Conservation (phyloP, 2,113 vertebrate genomes). For the Thinocorus orbignyianus region DNA sequence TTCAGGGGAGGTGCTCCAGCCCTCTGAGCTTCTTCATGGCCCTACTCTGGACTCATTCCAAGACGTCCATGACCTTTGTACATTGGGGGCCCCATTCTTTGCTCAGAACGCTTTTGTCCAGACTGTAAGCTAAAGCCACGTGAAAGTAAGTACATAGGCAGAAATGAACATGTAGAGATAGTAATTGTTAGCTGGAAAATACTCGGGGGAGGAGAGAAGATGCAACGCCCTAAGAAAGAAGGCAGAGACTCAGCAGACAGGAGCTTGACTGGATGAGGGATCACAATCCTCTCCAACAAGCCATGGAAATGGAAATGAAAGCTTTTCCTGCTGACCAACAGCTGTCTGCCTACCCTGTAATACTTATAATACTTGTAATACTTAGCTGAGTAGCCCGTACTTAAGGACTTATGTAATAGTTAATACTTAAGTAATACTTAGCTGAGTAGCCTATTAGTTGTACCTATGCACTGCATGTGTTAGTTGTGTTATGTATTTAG, state of each 20-base stretch:
- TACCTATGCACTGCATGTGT: not conserved
- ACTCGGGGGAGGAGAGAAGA: not conserved
- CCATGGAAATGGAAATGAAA: not conserved
- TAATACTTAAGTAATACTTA: not conserved
- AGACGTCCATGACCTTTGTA: not conserved
- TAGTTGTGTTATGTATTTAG: not conserved
- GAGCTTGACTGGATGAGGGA: rapidly evolving
- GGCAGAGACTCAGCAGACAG: not conserved
- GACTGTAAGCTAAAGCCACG: rapidly evolving
- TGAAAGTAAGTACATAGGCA: not conserved
- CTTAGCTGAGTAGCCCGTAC: not conserved
- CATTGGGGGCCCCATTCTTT: not conserved
- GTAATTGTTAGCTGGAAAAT: not conserved
- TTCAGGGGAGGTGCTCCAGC: not conserved
- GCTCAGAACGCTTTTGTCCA: not conserved
- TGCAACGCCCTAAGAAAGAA: not conserved
- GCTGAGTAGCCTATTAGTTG: not conserved
- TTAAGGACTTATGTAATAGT: not conserved
- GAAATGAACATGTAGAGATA: not conserved
- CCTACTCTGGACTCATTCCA: not conserved
- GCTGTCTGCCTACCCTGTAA: not conserved
- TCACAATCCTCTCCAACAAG: not conserved
- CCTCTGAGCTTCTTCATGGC: not conserved
- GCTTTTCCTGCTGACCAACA: not conserved
- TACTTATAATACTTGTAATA: not conserved